phyloP scores from a whole-genome alignment of 53 echinoderm and acorn worm species.

The Holothuria scabra region DNA sequence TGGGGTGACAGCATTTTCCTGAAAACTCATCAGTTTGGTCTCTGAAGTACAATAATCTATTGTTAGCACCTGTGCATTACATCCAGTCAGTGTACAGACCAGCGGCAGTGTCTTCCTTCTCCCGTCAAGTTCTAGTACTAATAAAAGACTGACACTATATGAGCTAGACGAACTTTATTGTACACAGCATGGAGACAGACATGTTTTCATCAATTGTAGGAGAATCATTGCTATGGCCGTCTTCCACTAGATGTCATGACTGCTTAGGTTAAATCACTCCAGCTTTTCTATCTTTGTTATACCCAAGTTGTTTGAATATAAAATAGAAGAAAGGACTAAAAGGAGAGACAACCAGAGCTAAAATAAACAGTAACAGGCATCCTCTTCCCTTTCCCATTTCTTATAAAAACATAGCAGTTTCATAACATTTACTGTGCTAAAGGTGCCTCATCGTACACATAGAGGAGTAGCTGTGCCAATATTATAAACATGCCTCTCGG shows the following conservation, averaged over 20 bases:
- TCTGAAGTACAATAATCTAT: too few species aligned
- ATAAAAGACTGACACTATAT: too few species aligned
- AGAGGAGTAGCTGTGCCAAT: conserved; percentile 9
- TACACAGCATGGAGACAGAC: too few species aligned
- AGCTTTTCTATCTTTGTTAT: background rate
- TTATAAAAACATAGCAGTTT: conserved; percentile 9
- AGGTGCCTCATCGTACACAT: conserved; percentile 6
- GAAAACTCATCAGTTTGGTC: too few species aligned
- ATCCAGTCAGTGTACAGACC: too few species aligned
- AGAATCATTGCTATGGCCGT: too few species aligned
- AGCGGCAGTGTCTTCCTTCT: too few species aligned
- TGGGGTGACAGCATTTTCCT: too few species aligned
- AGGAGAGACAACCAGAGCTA: conserved; percentile 19
- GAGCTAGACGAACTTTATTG: too few species aligned
- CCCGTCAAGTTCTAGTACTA: too few species aligned
- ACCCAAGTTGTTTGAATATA: background rate
- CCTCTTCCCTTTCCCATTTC: conserved; percentile 5
- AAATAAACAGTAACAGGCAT: conserved; percentile 32
- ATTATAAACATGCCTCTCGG: conserved; percentile 33
- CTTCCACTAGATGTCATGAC: conserved; percentile 22
- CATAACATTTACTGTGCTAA: background rate
- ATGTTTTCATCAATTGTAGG: too few species aligned
- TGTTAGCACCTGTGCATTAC: too few species aligned
- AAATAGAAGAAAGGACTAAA: background rate
- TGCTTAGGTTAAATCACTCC: conserved; percentile 33